Evolutionary conservation across 2,113 vertebrate genomes (phyloP), one percentile per base, ranked within the genome.

Genomic region (Ovis aries): DNA sequence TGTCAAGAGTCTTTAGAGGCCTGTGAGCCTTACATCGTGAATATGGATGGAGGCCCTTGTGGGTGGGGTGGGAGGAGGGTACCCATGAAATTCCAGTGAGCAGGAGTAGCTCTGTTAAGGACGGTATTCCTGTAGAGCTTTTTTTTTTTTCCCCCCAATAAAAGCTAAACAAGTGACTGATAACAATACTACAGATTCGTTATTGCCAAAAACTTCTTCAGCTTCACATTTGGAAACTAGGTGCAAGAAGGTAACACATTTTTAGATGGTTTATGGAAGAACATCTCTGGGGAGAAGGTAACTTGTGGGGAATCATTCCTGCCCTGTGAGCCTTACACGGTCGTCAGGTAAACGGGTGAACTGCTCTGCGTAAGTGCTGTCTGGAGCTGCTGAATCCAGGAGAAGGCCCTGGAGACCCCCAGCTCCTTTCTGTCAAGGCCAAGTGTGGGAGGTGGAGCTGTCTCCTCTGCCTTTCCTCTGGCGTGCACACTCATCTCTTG

Each of bases 21-120:
- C 25, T 48, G 31, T 94, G 90, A 27, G 45, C 16, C 4, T 31
- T 0, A 2, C 4, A 0, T 8, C 1, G 0, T 5, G 48, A 8
- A 4, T 1, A 12, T 48, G 59, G 33, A 19, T 12, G 21, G 21
- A 3, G 40, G 31, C 50, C 74, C 60, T 45, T 71, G 83, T 36
- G 87, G n/a, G 3, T 25, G 80, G 71, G 92, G 50, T 59, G 50
- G 62, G 78, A 57, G 16, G 21, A 48, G 40, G 12, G 43, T 50
- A 8, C 80, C 53, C 57, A 55, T 85, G 96, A 31, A n/a, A 15
- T 91, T 40, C 48, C 55, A 82, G 11, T 9, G 21, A 67, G 87
- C 43, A 60, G 48, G 48, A 53, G 13, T 64, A 83, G 3, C 59
- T 97, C 93, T 83, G n/a, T 59, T 64, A 5, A 31, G 25, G 36